phyloP scores from a whole-genome alignment of 2,797 vertebrate species.

The Diplodus puntazzo region DNA sequence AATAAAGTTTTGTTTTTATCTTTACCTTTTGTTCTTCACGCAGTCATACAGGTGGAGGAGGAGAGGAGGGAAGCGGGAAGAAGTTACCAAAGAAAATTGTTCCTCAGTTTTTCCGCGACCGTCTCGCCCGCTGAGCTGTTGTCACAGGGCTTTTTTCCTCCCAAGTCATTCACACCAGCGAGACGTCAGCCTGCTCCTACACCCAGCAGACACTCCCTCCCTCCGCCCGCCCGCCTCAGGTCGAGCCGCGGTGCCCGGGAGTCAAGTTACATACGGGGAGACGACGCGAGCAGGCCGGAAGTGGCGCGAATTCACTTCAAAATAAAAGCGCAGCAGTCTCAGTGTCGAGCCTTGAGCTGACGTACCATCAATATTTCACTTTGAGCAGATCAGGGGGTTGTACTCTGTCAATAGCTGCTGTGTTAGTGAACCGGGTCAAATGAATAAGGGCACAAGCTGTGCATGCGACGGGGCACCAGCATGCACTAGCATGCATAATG shows the following conservation, averaged over 20 bases:
- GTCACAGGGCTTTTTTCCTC: conserved; percentile 18
- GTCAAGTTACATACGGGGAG: neutral
- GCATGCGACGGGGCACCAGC: neutral
- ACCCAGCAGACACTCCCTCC: conserved; percentile 70
- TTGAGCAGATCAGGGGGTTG: neutral
- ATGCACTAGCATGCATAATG: neutral
- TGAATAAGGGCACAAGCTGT: neutral
- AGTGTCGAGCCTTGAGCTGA: no score
- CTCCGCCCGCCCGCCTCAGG: neutral
- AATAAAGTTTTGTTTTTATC: neutral
- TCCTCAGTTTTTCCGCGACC: conserved; percentile 33
- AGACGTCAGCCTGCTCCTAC: conserved; percentile 58
- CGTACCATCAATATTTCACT: neutral
- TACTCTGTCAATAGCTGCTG: neutral
- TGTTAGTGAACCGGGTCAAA: neutral
- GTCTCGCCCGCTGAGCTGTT: conserved; percentile 55
- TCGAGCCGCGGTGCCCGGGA: neutral
- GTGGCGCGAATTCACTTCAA: neutral
- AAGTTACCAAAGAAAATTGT: conserved; percentile 39
- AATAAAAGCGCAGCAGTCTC: conserved; percentile 33
- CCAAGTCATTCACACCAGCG: conserved; percentile 52
- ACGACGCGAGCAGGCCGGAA: conserved; percentile 4
- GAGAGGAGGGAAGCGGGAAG: conserved; percentile 38
- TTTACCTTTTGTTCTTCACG: conserved; percentile 72
- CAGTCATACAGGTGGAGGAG: conserved; percentile 57